These are phyloP conservation scores for Synanthedon formicaeformis DNA, from an alignment of 2,888 invertebrate genomes.

Conservation along the genomic window DNA sequence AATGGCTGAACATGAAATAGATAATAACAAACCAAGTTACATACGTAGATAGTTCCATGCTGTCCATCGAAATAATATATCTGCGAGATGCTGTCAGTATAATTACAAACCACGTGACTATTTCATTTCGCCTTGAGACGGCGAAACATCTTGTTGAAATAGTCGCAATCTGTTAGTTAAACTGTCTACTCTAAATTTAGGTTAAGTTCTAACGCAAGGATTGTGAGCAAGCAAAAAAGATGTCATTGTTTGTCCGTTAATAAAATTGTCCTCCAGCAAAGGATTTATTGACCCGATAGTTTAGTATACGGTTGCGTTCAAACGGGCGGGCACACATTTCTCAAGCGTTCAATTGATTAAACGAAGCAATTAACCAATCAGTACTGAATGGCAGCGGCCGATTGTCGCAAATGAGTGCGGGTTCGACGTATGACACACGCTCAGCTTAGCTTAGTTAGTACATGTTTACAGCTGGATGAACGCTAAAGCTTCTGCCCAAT, in stretches of 20 bases:
- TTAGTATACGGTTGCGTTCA: conserved; percentile 29
- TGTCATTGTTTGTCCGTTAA: conserved; percentile 29
- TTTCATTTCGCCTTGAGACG: too few relatives aligned
- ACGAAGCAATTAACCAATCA: conserved; percentile 70
- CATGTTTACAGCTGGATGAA: not conserved
- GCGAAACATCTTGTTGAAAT: too few relatives aligned
- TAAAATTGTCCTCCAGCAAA: conserved; percentile 46
- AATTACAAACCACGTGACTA: too few relatives aligned
- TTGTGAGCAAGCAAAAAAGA: conserved; percentile 7
- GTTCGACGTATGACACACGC: conserved; percentile 9
- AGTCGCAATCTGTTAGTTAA: too few relatives aligned
- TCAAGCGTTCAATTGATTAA: conserved; percentile 68
- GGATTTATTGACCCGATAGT: conserved; percentile 51
- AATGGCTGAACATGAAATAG: too few relatives aligned
- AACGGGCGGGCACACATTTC: conserved; percentile 41
- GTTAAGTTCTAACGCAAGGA: too few relatives aligned
- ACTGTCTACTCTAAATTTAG: too few relatives aligned
- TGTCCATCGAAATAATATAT: too few relatives aligned
- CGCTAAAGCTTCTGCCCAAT: not conserved
- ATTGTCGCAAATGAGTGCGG: conserved; percentile 63
- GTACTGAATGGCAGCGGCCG: conserved; percentile 50
- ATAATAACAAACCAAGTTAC: too few relatives aligned
- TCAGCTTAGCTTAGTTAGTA: not conserved
- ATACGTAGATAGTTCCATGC: too few relatives aligned
- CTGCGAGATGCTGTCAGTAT: too few relatives aligned